Conservation (phyloP, 1,140 invertebrate genomes). For the honey bee (Apis mellifera) region Amel_HAv3.1 CM009937.2:10679501-10680000, state of each 20-base stretch:
- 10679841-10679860: no score
- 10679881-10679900: no score
- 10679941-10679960: no score
- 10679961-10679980: no score
- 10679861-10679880: no score
- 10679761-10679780: background rate
- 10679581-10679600: slow-evolving; percentile 24
- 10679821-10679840: no score
- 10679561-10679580: background rate
- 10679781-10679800: no score
- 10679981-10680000: no score
- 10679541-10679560: background rate
- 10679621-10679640: slow-evolving; percentile 40
- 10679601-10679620: slow-evolving; percentile 48
- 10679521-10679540: background rate
- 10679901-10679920: no score
- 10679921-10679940: no score
- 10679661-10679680: background rate
- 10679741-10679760: background rate
- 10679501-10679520: background rate
- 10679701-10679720: no score
- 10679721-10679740: background rate
- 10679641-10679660: slow-evolving; percentile 44
- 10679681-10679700: background rate
- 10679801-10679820: no score